Percentiles rank a stretch among this genome's conserved stretches.
phyloP scores from a whole-genome alignment of 1,140 invertebrate genomes.

The Pseudomyrmex pallidus region DNA sequence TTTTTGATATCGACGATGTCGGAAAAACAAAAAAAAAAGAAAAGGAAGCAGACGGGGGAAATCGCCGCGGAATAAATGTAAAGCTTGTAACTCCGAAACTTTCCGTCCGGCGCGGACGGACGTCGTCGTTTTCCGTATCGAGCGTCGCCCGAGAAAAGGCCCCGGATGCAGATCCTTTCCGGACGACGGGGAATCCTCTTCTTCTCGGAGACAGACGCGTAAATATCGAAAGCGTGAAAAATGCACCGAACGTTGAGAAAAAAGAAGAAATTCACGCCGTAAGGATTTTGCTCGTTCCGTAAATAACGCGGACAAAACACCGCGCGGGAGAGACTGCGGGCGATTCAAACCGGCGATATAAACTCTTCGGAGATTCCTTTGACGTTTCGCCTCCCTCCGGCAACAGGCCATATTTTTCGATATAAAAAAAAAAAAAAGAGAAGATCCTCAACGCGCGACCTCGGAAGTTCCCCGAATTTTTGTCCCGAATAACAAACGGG shows the following conservation, averaged over 20 bases:
- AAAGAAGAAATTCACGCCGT: constrained; percentile 9
- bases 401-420: constrained; percentile 53
- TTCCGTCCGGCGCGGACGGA: background rate
- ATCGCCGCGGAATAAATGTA: constrained; percentile 52
- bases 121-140: constrained; percentile 16
- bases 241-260: constrained; percentile 21
- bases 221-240: constrained; percentile 49
- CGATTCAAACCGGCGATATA: constrained; percentile 41
- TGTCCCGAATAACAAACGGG: background rate
- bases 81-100: constrained; percentile 31
- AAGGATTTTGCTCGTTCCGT: constrained; percentile 52
- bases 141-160: background rate
- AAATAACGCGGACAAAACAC: constrained; percentile 28
- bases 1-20: constrained; percentile 54
- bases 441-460: background rate
- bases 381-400: constrained; percentile 2
- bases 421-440: background rate
- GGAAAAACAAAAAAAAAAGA: background rate
- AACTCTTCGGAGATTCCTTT: constrained; percentile 39
- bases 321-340: background rate
- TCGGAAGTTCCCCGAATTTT: constrained; percentile 22
- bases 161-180: background rate
- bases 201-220: constrained; percentile 19
- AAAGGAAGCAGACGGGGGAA: background rate
- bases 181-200: constrained; percentile 24